Percentiles rank a stretch among this genome's conserved stretches.
These are phyloP conservation scores for Diplosoma virens DNA, from an alignment of 23 tunicate species.

Conservation along the genomic window DNA sequence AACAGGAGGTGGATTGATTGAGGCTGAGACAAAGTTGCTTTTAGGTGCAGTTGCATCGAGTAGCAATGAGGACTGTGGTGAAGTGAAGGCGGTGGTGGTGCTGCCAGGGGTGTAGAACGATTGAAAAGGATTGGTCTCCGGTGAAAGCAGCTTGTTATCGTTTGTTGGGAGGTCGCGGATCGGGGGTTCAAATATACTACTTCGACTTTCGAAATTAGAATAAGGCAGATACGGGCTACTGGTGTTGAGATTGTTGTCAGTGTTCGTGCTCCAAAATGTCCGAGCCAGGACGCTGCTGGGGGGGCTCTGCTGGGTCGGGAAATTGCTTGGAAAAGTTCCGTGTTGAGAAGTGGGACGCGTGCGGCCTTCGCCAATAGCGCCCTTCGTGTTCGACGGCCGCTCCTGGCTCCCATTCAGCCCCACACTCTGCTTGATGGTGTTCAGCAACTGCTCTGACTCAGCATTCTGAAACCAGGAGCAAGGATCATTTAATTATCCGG, in stretches of 20 bases:
- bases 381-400: constrained; percentile 27
- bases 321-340: not conserved
- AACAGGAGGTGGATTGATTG: constrained; percentile 10
- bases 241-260: not conserved
- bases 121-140: constrained; percentile 37
- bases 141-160: constrained; percentile 19
- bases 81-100: not conserved
- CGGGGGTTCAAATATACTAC: constrained; percentile 15
- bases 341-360: constrained; percentile 15
- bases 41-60: not conserved
- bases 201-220: constrained; percentile 35
- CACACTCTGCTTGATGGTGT: constrained; percentile 51
- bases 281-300: not conserved
- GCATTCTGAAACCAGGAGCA: constrained; percentile 45
- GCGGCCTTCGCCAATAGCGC: constrained; percentile 65
- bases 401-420: constrained; percentile 35
- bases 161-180: constrained; percentile 12
- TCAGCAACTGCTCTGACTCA: constrained; percentile 69
- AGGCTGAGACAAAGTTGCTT: not conserved
- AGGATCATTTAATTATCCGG: too few species aligned
- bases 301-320: not conserved
- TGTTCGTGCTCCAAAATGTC: not conserved
- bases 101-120: constrained; percentile 15
- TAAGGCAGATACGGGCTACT: constrained; percentile 28
- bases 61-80: not conserved